Conservation (phyloP, 1,140 invertebrate genomes). For the Stegodyphus dumicola region DNA sequence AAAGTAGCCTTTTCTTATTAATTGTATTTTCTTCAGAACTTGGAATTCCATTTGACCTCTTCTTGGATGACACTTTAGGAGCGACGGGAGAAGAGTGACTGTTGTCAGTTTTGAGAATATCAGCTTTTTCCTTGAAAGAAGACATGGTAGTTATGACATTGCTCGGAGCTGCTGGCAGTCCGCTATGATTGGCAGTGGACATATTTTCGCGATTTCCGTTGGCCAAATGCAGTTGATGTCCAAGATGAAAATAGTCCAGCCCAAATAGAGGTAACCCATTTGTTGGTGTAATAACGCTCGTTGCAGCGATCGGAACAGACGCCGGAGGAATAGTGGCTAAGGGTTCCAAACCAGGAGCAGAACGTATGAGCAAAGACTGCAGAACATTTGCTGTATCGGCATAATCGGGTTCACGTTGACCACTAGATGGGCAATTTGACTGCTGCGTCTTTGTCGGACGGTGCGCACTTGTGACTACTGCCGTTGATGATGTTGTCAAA, state of each 20-base stretch:
- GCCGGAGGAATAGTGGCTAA: slow-evolving; percentile 8
- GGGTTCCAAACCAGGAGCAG: slow-evolving; percentile 13
- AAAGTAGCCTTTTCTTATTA: slow-evolving; percentile 33
- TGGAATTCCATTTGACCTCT: slow-evolving; percentile 5
- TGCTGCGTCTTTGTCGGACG: slow-evolving; percentile 1
- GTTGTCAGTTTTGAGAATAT: not conserved
- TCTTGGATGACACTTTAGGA: slow-evolving; percentile 30
- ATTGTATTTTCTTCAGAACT: slow-evolving; percentile 9
- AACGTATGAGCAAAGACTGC: slow-evolving; percentile 35
- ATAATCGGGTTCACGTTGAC: slow-evolving; percentile 32
- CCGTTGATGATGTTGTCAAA: not conserved
- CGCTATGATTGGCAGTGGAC: not conserved
- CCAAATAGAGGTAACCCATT: slow-evolving; percentile 21
- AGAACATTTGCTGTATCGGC: slow-evolving; percentile 41
- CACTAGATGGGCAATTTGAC: not conserved
- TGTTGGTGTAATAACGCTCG: slow-evolving; percentile 27
- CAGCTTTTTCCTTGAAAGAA: slow-evolving; percentile 4
- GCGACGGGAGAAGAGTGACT: not conserved
- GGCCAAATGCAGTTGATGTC: slow-evolving; percentile 15
- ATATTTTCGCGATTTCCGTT: not conserved
- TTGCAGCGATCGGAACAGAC: not conserved
- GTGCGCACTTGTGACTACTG: slow-evolving; percentile 7
- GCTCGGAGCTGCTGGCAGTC: not conserved
- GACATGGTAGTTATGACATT: not conserved
- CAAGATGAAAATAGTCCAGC: slow-evolving; percentile 37